A percentile compares a stretch with the other conserved stretches of the same genome.
These are phyloP conservation scores for Argyrosomus regius DNA, from an alignment of 2,797 vertebrate species.

Conservation along the genomic window DNA sequence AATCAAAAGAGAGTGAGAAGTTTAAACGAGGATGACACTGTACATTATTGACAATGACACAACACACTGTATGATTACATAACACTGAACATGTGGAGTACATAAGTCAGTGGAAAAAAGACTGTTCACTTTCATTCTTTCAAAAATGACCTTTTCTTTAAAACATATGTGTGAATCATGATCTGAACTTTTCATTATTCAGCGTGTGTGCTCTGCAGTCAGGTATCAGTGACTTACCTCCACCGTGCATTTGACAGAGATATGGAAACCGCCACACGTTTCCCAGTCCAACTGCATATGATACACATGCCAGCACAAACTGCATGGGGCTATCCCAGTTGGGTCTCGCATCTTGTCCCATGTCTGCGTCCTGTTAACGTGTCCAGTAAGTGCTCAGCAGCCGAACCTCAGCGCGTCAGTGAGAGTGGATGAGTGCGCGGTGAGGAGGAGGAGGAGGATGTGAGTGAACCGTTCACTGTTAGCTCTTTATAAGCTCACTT, in stretches of 20 bases:
- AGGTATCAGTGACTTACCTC: constrained; percentile 86
- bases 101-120: background rate
- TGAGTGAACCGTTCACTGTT: constrained; percentile 11
- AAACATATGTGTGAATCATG: background rate
- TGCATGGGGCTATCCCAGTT: constrained; percentile 90
- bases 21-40: background rate
- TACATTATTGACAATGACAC: background rate
- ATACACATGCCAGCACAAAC: constrained; percentile 95
- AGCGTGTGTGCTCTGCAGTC: background rate
- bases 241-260: constrained; percentile 95
- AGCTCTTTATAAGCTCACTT: constrained; percentile 79
- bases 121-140: too few relatives aligned
- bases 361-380: constrained; percentile 39
- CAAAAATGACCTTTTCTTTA: background rate
- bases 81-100: background rate
- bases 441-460: too few relatives aligned
- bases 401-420: background rate
- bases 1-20: too few relatives aligned
- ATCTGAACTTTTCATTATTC: too few relatives aligned
- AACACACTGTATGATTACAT: background rate
- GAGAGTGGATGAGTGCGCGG: background rate
- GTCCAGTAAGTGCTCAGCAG: background rate
- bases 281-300: constrained; percentile 94
- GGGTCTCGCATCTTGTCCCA: constrained; percentile 87
- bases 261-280: constrained; percentile 98